Percentiles rank a stretch among this genome's conserved stretches.
phyloP scores from a whole-genome alignment of 2,797 vertebrate genomes.

The Artibeus jamaicensis region DNA sequence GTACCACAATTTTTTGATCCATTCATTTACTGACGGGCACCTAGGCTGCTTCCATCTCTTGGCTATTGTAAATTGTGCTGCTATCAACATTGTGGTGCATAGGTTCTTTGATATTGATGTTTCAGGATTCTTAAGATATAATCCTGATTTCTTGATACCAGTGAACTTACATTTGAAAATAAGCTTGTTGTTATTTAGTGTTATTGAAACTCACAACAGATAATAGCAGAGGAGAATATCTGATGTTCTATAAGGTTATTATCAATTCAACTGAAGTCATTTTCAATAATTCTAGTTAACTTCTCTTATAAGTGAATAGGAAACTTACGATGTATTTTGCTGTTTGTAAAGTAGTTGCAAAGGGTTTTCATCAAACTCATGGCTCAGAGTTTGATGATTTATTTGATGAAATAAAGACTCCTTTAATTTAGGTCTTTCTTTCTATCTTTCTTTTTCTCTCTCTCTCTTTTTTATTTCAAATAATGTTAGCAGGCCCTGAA shows the following conservation, averaged over 20 bases:
- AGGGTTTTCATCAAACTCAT: not conserved
- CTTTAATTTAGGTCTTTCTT: not conserved
- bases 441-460: not conserved
- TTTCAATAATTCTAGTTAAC: not conserved
- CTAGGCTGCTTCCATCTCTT: too few species aligned
- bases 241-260: not conserved
- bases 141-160: not conserved
- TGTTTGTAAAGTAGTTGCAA: not conserved
- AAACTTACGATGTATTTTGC: not conserved
- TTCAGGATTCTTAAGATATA: too few species aligned
- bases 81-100: too few species aligned
- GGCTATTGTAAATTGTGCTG: too few species aligned
- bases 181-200: not conserved
- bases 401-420: not conserved
- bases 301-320: not conserved
- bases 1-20: too few species aligned
- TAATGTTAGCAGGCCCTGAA: not conserved
- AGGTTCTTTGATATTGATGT: too few species aligned
- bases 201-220: not conserved
- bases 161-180: not conserved
- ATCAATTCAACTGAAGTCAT: not conserved
- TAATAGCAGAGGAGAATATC: not conserved
- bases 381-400: not conserved
- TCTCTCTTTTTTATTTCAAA: conserved; percentile 13
- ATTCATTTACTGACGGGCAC: too few species aligned